Percentiles rank a stretch among this genome's conserved stretches.
Conservation (phyloP, 2,113 vertebrate genomes). For the Romanogobio albipinnatus region DNA sequence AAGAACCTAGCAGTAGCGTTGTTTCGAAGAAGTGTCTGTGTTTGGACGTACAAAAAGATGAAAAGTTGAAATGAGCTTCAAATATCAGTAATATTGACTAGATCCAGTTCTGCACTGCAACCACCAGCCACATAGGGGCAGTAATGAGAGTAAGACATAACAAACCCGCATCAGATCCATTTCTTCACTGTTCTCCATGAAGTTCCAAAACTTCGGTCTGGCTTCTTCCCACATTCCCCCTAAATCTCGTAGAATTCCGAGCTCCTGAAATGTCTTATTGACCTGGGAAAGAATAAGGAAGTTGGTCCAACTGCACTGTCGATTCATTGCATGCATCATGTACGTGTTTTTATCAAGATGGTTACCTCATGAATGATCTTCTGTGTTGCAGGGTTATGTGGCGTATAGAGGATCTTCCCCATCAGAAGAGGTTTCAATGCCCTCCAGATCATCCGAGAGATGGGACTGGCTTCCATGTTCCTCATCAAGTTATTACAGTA, state of each 20-base stretch:
- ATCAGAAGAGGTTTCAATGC: conserved; percentile 92
- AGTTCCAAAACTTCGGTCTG: conserved; percentile 88
- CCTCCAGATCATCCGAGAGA: conserved; percentile 95
- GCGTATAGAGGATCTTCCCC: conserved; percentile 96
- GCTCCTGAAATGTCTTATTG: conserved; percentile 95
- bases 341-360: neutral
- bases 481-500: conserved; percentile 94
- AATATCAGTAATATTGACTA: neutral
- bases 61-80: neutral
- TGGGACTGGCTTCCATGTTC: conserved; percentile 90
- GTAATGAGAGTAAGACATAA: conserved; percentile 30
- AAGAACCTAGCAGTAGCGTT: conserved; percentile 78
- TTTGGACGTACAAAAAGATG: neutral
- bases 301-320: neutral
- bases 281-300: conserved; percentile 74
- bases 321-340: neutral
- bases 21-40: conserved; percentile 83
- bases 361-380: conserved; percentile 91
- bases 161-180: conserved; percentile 90
- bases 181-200: conserved; percentile 91
- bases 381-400: conserved; percentile 86
- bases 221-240: conserved; percentile 95
- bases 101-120: neutral
- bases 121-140: neutral
- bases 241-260: conserved; percentile 89